Evolutionary conservation across 2,888 invertebrate genomes (phyloP), one percentile per base, ranked within the genome.

Genomic region (Sylvicola cinctus): DNA sequence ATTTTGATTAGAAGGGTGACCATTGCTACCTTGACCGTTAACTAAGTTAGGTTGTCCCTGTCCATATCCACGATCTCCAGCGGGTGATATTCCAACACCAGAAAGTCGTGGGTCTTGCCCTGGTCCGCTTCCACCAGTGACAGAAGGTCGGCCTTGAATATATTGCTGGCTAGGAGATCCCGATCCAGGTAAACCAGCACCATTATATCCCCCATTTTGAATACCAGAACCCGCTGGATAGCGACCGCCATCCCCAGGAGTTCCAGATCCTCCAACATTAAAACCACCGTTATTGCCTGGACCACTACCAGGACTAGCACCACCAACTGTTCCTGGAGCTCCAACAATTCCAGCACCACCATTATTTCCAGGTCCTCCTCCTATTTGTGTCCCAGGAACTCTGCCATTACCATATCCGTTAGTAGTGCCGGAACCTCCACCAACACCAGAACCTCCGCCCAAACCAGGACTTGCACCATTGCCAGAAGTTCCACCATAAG

Each of bases 301-400:
- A 29, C 29, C 29, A 29, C 32, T 3, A 11, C 16, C 29, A 23
- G 34, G 32, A 13, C 38, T n/a, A n/a, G n/a, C 38, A 34, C 5
- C n/a, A 4, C 32, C 34, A 29, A 11, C 12, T 30, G 32, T 26
- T 5, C 33, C 31, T 6, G 3, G 3, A 14, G 2, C 2, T 26
- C 25, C 30, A 15, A 16, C 31, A n/a, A 32, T 12, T 14, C 29
- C 34, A 23, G n/a, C 2, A 15, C 31, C 35, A 12, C 17, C 16
- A 28, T 15, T 8, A n/a, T 15, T 17, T 14, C 11, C 31, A 8
- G 10, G 31, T 10, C 17, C 30, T 13, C 11, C 13, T 12, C 28
- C 25, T 5, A 27, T 13, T 20, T 25, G 34, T 7, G 7, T 15
- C 8, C 34, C 31, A 13, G 10, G 17, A 27, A 13, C 17, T 13